Conservation (phyloP, 2,888 invertebrate species). For the Melipona bicolor region DNA sequence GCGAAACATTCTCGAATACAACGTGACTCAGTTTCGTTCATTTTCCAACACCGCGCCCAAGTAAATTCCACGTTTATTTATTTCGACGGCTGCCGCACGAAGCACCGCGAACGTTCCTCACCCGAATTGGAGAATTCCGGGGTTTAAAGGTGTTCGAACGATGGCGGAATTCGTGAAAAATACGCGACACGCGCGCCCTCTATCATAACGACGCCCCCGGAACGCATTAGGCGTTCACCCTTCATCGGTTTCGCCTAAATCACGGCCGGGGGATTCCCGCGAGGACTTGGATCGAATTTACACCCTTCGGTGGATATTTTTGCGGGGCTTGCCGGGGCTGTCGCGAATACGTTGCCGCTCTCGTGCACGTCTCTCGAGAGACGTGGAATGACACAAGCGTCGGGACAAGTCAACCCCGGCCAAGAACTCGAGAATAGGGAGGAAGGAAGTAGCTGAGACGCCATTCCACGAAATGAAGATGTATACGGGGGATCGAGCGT, state of each 20-base stretch:
- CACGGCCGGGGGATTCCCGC: constrained; percentile 36
- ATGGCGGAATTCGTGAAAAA: constrained; percentile 10
- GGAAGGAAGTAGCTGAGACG: constrained; percentile 15
- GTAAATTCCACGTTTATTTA: not conserved
- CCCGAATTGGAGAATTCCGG: not conserved
- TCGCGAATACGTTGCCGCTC: constrained; percentile 20
- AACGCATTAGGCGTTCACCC: constrained; percentile 50
- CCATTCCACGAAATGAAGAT: constrained; percentile 73
- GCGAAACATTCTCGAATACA: not conserved
- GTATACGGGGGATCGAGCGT: constrained; percentile 70
- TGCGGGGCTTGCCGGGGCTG: constrained; percentile 31
- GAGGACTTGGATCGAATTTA: constrained; percentile 67
- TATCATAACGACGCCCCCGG: constrained; percentile 41
- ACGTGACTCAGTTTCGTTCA: not conserved
- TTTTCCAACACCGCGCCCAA: not conserved
- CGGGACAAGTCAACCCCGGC: constrained; percentile 27
- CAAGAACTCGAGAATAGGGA: not conserved
- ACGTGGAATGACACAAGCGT: constrained; percentile 44
- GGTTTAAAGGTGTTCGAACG: not conserved
- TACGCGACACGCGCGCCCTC: constrained; percentile 16
- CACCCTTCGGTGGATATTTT: constrained; percentile 65
- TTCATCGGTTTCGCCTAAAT: constrained; percentile 64
- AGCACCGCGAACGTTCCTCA: not conserved
- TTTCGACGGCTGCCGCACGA: not conserved
- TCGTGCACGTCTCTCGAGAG: constrained; percentile 35